Evolutionary conservation across 2,888 invertebrate genomes (phyloP).

Genomic region (Sycophila texana): DNA sequence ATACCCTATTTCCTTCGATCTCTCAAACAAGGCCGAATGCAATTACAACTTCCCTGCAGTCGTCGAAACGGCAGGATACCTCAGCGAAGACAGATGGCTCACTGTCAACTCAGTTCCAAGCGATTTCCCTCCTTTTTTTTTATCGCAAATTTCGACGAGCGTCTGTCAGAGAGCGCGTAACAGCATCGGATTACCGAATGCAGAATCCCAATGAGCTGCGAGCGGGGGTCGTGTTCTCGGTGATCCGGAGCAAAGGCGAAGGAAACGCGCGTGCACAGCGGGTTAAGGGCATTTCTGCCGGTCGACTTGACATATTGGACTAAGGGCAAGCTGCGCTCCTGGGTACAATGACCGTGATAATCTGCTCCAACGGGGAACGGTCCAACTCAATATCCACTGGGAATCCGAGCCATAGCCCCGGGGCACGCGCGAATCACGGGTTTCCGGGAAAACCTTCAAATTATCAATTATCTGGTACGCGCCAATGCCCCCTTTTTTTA

Average conservation of each 20-base stretch:
- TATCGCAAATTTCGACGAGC: no score
- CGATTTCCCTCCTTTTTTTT: no score
- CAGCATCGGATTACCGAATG: no score
- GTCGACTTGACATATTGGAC: slow-evolving; percentile 64
- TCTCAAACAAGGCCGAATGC: no score
- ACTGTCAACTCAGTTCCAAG: no score
- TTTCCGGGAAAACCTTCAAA: not conserved
- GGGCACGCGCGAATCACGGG: slow-evolving; percentile 67
- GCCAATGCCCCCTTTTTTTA: not conserved
- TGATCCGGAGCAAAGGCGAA: not conserved
- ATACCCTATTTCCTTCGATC: no score
- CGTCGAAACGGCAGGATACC: no score
- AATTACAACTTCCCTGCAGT: no score
- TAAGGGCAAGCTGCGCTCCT: slow-evolving; percentile 25
- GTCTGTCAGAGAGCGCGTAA: no score
- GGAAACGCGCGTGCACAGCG: slow-evolving; percentile 10
- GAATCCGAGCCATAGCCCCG: slow-evolving; percentile 61
- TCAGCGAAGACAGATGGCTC: no score
- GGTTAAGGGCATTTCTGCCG: slow-evolving; percentile 39
- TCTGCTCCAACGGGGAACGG: slow-evolving; percentile 67
- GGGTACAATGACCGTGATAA: slow-evolving; percentile 71
- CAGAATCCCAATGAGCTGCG: no score
- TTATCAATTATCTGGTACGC: slow-evolving; percentile 12
- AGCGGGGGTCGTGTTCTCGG: no score
- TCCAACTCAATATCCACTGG: slow-evolving; percentile 70